Conservation (phyloP, 2,113 vertebrate species). For the Peromyscus maniculatus region DNA sequence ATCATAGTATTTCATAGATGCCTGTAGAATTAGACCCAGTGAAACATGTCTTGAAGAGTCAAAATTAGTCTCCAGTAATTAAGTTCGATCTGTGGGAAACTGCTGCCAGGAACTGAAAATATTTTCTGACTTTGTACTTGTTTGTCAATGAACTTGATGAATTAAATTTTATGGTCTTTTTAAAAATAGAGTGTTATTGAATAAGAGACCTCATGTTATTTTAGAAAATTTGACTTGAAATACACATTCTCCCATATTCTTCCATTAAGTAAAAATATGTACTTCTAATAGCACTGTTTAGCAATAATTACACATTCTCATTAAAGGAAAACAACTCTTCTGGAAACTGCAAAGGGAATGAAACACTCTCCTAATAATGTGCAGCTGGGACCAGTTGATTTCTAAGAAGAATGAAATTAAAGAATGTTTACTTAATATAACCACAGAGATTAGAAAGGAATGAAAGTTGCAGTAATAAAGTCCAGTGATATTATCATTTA, state of each 20-base stretch:
- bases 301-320: slow-evolving; percentile 53
- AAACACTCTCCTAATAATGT: slow-evolving; percentile 61
- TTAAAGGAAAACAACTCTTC: slow-evolving; percentile 39
- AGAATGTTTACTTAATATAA: slow-evolving; percentile 54
- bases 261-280: slow-evolving; percentile 56
- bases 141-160: neutral
- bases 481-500: slow-evolving; percentile 52
- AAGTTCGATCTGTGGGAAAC: neutral
- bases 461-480: slow-evolving; percentile 56
- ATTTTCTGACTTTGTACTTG: neutral
- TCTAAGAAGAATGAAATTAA: slow-evolving; percentile 63
- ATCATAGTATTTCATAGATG: neutral
- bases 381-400: slow-evolving; percentile 38
- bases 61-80: slow-evolving; percentile 11
- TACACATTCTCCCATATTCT: slow-evolving; percentile 44
- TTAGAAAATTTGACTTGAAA: slow-evolving; percentile 28
- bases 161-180: slow-evolving; percentile 25
- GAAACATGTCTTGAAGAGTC: neutral
- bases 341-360: slow-evolving; percentile 27
- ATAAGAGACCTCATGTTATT: neutral
- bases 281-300: slow-evolving; percentile 51
- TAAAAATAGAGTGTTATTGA: slow-evolving; percentile 47
- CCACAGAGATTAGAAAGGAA: slow-evolving; percentile 54
- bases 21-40: neutral
- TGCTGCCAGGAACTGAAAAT: neutral